Base-by-base conservation (phyloP, 2,113 vertebrate species). In the Corythoichthys haematopterus region DNA sequence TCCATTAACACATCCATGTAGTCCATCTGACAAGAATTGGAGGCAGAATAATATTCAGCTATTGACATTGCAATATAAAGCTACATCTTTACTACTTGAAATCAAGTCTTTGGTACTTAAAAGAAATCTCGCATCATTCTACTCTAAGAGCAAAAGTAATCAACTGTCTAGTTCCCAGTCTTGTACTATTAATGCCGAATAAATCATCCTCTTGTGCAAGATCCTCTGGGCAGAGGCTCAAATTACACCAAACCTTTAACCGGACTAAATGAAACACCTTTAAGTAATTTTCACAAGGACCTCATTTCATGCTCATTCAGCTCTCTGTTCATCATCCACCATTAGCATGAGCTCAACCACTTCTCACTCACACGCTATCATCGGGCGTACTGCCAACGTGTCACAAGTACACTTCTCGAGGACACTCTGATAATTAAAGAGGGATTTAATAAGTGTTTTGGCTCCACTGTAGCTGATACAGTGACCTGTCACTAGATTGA, bases 351-450 rank as follows among this genome's bases (percentile, higher is more conserved):
- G 61, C 71, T 13, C 15, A 70, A 78, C 71, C 76, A 72, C 79
- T 79, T 74, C 69, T 84, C 75, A 65, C 75, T 76, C 81, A 80
- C 73, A 80, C 38, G 74, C 75, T 72, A 78, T 79, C 79, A 81
- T 70, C 71, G 69, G 80, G 79, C 76, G n/a, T 9, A 55, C 80
- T 80, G 85, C 80, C 85, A 82, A 81, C 75, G 55, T 81, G 78
- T 87, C 80, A 84, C 86, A 85, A 84, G 82, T 83, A 86, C 84
- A 82, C 79, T 84, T 87, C 75, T 81, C 65, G 76, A 84, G 81
- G 83, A 88, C 82, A 79, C 68, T 65, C 50, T 11, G 72, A 77
- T 90, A 88, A 88, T 90, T 88, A 89, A 85, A 83, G 84, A 81
- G 74, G 76, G 83, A 85, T 85, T 87, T 85, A 84, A 87, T 86